Conservation (phyloP, 2,888 invertebrate genomes). For the Ophion ventricosus region DNA sequence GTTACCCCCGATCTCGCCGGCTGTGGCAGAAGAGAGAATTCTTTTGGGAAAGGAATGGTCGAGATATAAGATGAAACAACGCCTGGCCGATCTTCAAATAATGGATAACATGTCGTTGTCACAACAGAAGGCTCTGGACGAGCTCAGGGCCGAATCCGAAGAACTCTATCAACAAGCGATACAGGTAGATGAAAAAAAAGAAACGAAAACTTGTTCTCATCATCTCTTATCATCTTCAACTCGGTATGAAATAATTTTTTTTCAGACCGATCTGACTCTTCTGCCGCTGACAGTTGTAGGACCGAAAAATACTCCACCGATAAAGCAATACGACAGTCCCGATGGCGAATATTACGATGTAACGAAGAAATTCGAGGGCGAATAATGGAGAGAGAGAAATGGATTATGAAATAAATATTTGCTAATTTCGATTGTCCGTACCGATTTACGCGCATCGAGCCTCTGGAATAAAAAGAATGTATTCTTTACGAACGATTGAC, state of each 20-base stretch:
- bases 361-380: slow-evolving; percentile 86
- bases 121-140: slow-evolving; percentile 92
- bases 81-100: slow-evolving; percentile 87
- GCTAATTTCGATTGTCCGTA: slow-evolving; percentile 9
- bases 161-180: slow-evolving; percentile 95
- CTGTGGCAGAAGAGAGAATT: slow-evolving; percentile 87
- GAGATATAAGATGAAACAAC: slow-evolving; percentile 87
- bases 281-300: slow-evolving; percentile 89
- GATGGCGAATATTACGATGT: slow-evolving; percentile 96
- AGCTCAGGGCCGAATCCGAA: slow-evolving; percentile 91
- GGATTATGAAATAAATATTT: slow-evolving; percentile 16
- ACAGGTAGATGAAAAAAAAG: slow-evolving; percentile 90
- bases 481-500: background rate
- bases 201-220: background rate
- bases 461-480: slow-evolving; percentile 34
- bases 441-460: background rate
- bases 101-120: slow-evolving; percentile 88
- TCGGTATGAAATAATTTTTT: slow-evolving; percentile 73
- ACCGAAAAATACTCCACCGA: slow-evolving; percentile 91
- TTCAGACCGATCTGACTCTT: slow-evolving; percentile 89
- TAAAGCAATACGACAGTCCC: slow-evolving; percentile 90
- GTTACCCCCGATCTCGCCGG: slow-evolving; percentile 83
- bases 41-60: slow-evolving; percentile 91
- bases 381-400: slow-evolving; percentile 59
- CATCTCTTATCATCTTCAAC: background rate